A percentile compares a stretch with the other conserved stretches of the same genome.
phyloP scores from a whole-genome alignment of 2,113 vertebrate genomes.

The Callithrix jacchus region DNA sequence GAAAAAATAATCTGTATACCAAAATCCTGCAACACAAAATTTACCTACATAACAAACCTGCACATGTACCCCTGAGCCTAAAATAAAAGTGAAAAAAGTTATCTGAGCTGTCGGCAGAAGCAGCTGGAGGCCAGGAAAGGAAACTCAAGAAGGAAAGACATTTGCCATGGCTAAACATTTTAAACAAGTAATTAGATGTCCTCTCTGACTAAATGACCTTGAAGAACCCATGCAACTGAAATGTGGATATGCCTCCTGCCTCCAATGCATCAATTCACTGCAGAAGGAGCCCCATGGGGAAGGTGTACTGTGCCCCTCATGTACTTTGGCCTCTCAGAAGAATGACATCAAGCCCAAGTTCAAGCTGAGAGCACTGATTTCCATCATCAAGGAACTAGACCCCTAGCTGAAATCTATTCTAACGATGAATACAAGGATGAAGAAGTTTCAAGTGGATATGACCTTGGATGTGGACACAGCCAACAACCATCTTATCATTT shows the following conservation, averaged over 20 bases:
- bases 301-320: neutral
- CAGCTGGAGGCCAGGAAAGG: too few relatives aligned
- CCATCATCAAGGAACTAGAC: neutral
- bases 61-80: too few relatives aligned
- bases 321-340: neutral
- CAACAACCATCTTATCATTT: neutral
- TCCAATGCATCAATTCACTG: neutral
- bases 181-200: neutral
- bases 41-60: too few relatives aligned
- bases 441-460: neutral
- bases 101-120: too few relatives aligned
- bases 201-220: fast-evolving
- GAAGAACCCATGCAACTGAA: neutral
- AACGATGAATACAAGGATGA: neutral
- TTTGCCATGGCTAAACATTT: neutral
- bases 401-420: neutral
- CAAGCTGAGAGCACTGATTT: neutral
- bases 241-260: neutral
- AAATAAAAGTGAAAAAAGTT: too few relatives aligned
- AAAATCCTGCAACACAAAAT: too few relatives aligned
- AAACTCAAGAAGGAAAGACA: neutral
- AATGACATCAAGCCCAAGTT: neutral
- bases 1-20: too few relatives aligned
- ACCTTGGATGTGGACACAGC: conserved; percentile 7
- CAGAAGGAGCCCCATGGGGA: neutral